A percentile compares a stretch with the other conserved stretches of the same genome.
Evolutionary conservation across 2,113 vertebrate species (phyloP).

Genomic region (Meriones unguiculatus): DNA sequence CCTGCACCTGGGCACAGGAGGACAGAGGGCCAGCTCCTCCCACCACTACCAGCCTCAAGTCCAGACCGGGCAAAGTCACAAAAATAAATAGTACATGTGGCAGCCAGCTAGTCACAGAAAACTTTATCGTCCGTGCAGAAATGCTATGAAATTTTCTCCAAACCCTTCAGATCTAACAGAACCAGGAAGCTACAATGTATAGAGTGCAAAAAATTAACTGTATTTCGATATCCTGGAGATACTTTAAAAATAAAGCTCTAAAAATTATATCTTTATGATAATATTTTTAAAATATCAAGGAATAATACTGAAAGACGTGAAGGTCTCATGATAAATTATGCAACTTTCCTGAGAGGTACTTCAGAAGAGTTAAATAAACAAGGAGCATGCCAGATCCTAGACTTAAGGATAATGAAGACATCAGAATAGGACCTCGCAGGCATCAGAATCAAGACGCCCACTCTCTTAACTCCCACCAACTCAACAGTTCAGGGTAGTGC

Average conservation of each 20-base stretch:
- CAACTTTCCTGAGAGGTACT: not conserved
- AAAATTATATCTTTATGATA: constrained; percentile 14
- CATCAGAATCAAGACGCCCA: not conserved
- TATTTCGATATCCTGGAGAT: constrained; percentile 16
- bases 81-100: not conserved
- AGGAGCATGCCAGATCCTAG: not conserved
- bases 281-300: constrained; percentile 12
- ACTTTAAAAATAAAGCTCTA: not conserved
- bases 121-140: not conserved
- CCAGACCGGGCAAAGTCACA: not conserved
- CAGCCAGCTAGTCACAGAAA: constrained; percentile 23
- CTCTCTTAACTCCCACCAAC: not conserved
- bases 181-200: not conserved
- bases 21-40: not conserved
- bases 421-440: not conserved
- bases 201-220: not conserved
- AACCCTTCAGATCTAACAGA: not conserved
- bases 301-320: constrained; percentile 48
- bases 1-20: not conserved
- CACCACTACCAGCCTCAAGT: not conserved
- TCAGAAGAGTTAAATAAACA: constrained; percentile 21
- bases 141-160: not conserved
- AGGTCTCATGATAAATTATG: not conserved
- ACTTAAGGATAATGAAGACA: not conserved
- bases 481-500: not conserved